Base-by-base conservation (phyloP, 2,888 invertebrate species). In the Entomobrya proxima region DNA sequence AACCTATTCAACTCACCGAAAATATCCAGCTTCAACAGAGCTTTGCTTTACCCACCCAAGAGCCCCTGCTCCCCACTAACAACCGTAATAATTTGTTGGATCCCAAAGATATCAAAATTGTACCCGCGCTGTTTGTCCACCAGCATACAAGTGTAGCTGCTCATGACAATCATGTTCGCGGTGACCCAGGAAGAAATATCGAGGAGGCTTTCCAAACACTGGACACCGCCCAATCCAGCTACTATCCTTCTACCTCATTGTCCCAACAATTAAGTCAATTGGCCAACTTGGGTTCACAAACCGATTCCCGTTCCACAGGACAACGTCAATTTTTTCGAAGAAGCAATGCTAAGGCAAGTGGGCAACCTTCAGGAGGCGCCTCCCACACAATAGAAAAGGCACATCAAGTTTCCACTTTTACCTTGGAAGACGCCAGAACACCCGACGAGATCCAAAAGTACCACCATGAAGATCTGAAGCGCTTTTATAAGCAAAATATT, bases 61-160 rank as follows among this genome's bases (percentile, higher is more conserved):
- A 27, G 13, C 37, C 52, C 2, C n/a, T 27, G 13, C 40, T 64
- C 3, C 24, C 55, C 21, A 58, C 27, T 40, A 52, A 40, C 50
- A 75, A 52, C 7, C 52, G 35, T 7, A 67, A 69, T 37, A 40
- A 67, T 30, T 27, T 74, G 40, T 35, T 83, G 11, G 78, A 74
- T 47, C 83, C 88, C 1, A 64, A 58, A 50, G 86, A 88, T 24
- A 88, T 88, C 15, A 88, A 88, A 80, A 87, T 88, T 7, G 84
- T 88, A 11, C 88, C 88, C 7, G 88, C 88, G n/a, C 37, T 88
- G 3, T 86, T 88, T 40, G 88, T 88, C 15, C 87, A 88, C 50
- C 83, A 86, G 7, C 88, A 88, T 24, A 86, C 87, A 1, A 80
- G 86, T 7, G 88, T 88, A 9, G 87, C 84, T 32, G 37, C 84